A percentile compares a stretch with the other conserved stretches of the same genome.
phyloP scores from a whole-genome alignment of 2,888 invertebrate genomes.

The Acrobasis suavella region DNA sequence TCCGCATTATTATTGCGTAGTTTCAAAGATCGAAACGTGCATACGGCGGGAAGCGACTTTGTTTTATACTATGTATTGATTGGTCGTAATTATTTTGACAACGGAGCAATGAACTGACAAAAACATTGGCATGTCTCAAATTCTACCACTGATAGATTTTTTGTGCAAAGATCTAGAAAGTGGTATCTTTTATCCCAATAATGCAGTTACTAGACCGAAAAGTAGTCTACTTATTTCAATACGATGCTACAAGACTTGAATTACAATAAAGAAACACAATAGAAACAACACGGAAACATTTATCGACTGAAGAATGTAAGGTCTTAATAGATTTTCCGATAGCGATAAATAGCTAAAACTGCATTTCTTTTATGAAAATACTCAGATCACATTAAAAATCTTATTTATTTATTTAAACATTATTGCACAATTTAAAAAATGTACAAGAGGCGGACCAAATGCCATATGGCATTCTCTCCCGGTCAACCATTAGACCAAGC shows the following conservation, averaged over 20 bases:
- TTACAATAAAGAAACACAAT: not conserved
- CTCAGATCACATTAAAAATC: too few relatives aligned
- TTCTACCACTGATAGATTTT: slow-evolving; percentile 2
- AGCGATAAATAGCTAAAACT: not conserved
- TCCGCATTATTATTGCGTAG: too few relatives aligned
- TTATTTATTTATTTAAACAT: too few relatives aligned
- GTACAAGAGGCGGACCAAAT: too few relatives aligned
- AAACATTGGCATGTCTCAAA: slow-evolving; percentile 7
- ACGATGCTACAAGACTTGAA: not conserved
- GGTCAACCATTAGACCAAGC: too few relatives aligned
- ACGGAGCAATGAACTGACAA: slow-evolving; percentile 21
- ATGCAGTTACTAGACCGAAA: not conserved
- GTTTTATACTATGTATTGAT: too few relatives aligned
- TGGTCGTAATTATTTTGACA: not conserved
- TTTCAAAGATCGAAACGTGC: too few relatives aligned
- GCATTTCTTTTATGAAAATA: not conserved
- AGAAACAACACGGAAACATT: not conserved
- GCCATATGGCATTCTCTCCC: too few relatives aligned
- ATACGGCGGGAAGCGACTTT: too few relatives aligned
- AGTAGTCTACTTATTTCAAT: not conserved
- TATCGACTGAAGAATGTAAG: not conserved
- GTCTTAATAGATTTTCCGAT: not conserved
- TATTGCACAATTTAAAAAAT: too few relatives aligned
- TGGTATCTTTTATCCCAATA: not conserved
- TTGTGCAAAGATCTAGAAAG: not conserved